Evolutionary conservation across 2,797 vertebrate species (phyloP), one percentile per base, ranked within the genome.

Genomic region (Cottoperca gobio): DNA sequence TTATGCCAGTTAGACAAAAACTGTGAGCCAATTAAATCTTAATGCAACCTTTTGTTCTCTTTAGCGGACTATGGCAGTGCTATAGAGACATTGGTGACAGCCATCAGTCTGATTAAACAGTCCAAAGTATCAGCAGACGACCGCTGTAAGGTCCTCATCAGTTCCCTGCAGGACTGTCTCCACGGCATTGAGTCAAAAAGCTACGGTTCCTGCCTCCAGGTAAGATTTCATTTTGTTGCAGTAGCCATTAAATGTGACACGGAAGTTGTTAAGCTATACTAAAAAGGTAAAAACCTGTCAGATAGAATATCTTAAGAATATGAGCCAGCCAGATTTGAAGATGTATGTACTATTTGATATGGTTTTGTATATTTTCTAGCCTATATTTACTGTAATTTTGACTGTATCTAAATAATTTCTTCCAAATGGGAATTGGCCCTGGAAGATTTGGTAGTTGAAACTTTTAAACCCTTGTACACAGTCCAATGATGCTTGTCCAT

Each of bases 171-270:
- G 92, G 97, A 99, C 92, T 99, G 98, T 90, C 96, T 99, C 78
- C 98, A 99, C 78, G 98, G 98, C 86, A 99, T 99, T 71, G 98
- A 99, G 91, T 99, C 98, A 71, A 99, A 99, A 87, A 99, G 98
- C 83, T 99, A 99, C 4, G 98, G 98, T 80, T 99, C 98, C 70
- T n/a, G 98, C 95, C 73, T 97, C 97, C 87, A 97, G 97, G 91
- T 93, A 76, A 73, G 39, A 45, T 35, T 45, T 24, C 0, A 14
- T 23, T 52, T 3, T 16, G 53, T 1, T n/a, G 2, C 2, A 50
- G 11, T 33, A 16, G 3, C 23, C 23, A 17, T 55, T 49, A 3
- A 33, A 28, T 42, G n/a, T 24, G 12, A 28, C 28, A 28, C 26
- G 48, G 5, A 48, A 59, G 14, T 3, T 5, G 5, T 57, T 52